phyloP scores from a whole-genome alignment of 2,113 vertebrate genomes.

The Camelus bactrianus region DNA sequence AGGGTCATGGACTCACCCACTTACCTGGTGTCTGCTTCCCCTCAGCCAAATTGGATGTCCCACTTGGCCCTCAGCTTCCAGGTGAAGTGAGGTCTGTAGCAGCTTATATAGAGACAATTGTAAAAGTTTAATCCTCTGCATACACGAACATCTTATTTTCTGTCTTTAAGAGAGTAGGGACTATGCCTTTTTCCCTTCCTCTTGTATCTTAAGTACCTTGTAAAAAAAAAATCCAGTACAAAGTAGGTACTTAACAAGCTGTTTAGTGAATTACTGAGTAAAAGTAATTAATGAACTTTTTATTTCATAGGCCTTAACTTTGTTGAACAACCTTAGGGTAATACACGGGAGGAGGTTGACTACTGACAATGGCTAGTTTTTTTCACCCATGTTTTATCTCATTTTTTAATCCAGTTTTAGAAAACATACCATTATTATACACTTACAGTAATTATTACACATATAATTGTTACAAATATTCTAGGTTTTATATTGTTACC shows the following conservation, averaged over 20 bases:
- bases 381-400: neutral
- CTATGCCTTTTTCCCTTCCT: neutral
- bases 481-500: neutral
- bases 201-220: neutral
- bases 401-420: constrained; percentile 5
- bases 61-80: neutral
- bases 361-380: neutral
- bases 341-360: neutral
- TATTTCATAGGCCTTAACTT: neutral
- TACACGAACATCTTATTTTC: neutral
- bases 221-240: neutral
- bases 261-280: neutral
- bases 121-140: neutral
- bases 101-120: neutral
- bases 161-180: neutral
- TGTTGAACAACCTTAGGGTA: neutral
- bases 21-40: neutral
- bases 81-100: neutral
- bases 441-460: constrained; percentile 15
- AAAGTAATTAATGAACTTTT: neutral
- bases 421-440: neutral
- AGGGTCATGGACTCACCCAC: neutral
- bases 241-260: neutral
- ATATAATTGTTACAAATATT: neutral
- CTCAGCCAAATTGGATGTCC: neutral